Percentiles rank a stretch among this genome's conserved stretches.
Evolutionary conservation across 2,797 vertebrate genomes (phyloP).

Genomic region (Argyrosomus regius): DNA sequence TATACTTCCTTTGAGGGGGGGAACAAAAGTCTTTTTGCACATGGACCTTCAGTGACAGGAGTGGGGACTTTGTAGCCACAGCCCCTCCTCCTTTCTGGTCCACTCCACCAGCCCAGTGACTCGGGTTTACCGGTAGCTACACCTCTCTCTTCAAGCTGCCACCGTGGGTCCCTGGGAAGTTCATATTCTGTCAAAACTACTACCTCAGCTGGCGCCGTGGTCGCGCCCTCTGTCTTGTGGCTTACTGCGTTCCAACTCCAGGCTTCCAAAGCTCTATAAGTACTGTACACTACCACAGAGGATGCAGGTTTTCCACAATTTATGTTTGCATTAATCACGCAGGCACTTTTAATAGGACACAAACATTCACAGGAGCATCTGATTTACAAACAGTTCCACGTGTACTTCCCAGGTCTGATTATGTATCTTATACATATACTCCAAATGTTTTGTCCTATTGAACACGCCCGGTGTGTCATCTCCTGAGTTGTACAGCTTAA

Average conservation of each 20-base stretch:
- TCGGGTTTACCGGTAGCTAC: slow-evolving; percentile 76
- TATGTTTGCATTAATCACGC: slow-evolving; percentile 51
- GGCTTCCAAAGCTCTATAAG: slow-evolving; percentile 75
- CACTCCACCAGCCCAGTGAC: slow-evolving; percentile 70
- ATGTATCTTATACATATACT: background rate
- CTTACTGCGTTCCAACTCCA: slow-evolving; percentile 72
- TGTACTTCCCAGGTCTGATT: slow-evolving; percentile 16
- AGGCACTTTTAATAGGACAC: slow-evolving; percentile 68
- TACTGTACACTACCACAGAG: slow-evolving; percentile 65
- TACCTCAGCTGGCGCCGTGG: slow-evolving; percentile 84
- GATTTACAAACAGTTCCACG: slow-evolving; percentile 18
- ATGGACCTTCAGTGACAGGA: slow-evolving; percentile 76
- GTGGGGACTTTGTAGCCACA: slow-evolving; percentile 72
- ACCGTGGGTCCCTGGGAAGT: slow-evolving; percentile 69
- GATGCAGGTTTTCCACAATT: slow-evolving; percentile 61
- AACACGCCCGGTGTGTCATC: slow-evolving; percentile 53
- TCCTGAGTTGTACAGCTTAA: slow-evolving; percentile 52
- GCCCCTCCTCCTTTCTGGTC: slow-evolving; percentile 64
- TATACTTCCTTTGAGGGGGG: slow-evolving; percentile 61
- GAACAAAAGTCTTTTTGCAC: slow-evolving; percentile 80
- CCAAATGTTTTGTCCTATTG: slow-evolving; percentile 69
- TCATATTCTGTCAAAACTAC: slow-evolving; percentile 80
- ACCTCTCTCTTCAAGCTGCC: slow-evolving; percentile 79
- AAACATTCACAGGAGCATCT: slow-evolving; percentile 50
- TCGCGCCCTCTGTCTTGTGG: slow-evolving; percentile 72